These are phyloP conservation scores for Trachelus troglodyta DNA, from an alignment of 2,888 invertebrate species.

Conservation along the genomic window DNA sequence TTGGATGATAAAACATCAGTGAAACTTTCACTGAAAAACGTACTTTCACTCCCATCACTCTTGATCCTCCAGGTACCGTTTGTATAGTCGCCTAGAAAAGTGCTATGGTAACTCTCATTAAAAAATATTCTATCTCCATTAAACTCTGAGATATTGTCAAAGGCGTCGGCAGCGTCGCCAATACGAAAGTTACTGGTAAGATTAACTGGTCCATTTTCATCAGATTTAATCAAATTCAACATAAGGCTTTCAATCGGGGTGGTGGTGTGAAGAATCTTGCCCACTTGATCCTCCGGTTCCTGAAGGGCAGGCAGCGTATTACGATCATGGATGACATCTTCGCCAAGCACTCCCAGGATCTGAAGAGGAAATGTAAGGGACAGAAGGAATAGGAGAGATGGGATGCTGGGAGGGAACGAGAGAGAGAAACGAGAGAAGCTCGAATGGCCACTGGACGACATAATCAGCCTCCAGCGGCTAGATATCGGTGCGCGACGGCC, in stretches of 20 bases:
- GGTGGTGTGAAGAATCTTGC: too few species aligned
- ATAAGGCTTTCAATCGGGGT: too few species aligned
- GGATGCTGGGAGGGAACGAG: slow-evolving; percentile 54
- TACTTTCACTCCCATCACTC: neutral
- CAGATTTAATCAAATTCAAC: neutral
- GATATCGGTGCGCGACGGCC: slow-evolving; percentile 44
- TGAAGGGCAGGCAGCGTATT: too few species aligned
- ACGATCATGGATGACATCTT: too few species aligned
- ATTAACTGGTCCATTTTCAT: slow-evolving; percentile 16
- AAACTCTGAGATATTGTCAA: neutral
- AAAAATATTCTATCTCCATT: slow-evolving; percentile 7
- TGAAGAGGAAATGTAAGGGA: slow-evolving; percentile 10
- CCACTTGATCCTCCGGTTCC: too few species aligned
- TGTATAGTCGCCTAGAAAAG: neutral
- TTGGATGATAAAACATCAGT: too few species aligned
- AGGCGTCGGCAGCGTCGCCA: neutral
- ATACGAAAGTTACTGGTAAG: neutral
- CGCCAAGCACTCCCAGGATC: too few species aligned
- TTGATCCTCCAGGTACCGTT: slow-evolving; percentile 1
- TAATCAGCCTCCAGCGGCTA: slow-evolving; percentile 57
- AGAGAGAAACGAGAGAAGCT: slow-evolving; percentile 36
- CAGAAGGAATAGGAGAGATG: slow-evolving; percentile 28
- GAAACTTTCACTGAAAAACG: neutral
- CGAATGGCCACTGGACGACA: slow-evolving; percentile 55
- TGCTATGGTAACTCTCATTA: slow-evolving; percentile 3